Evolutionary conservation across 2,113 vertebrate genomes (phyloP), one percentile per base, ranked within the genome.

Genomic region (Oryzias celebensis): DNA sequence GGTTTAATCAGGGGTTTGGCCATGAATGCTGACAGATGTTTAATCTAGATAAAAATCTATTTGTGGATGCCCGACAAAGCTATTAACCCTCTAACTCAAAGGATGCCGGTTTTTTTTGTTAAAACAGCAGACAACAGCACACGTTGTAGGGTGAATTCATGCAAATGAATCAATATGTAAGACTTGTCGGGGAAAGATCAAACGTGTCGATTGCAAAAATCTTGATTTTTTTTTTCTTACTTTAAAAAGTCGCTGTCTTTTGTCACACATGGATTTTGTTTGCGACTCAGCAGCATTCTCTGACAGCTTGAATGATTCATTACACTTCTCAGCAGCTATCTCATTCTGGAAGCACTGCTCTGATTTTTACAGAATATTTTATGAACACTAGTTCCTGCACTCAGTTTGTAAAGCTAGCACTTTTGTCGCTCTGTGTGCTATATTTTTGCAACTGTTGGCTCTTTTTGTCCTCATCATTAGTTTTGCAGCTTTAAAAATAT

Each of bases 31-130:
- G 53, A 52, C 58, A 56, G 57, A 74, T 70, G 63, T 77, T 85
- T 72, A 63, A 78, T 81, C 62, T 78, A 79, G 85, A 84, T 83
- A 63, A 78, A 28, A 86, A 80, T 75, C 71, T 44, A 65, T 77
- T 83, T 67, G 51, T 49, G 53, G 41, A 76, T 59, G 58, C 67
- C 68, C 67, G 75, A 84, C 71, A 63, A 61, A 84, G 55, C 58
- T 69, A 80, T 82, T 77, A 71, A 23, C 54, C n/a, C 62, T 57
- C 24, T 48, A 71, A 77, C 64, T 78, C 69, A 80, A 82, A 75
- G 67, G 68, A 75, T 82, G 68, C 67, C 22, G 57, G 28, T 65
- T 75, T 69, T 75, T 69, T 60, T 77, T 82, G 65, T 77, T 74
- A 65, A 77, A 70, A 52, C 58, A 55, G 49, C 73, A 75, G 77